These are phyloP conservation scores for Apolygus lucorum DNA, from an alignment of 1,140 invertebrate species.

Conservation along the genomic window DNA sequence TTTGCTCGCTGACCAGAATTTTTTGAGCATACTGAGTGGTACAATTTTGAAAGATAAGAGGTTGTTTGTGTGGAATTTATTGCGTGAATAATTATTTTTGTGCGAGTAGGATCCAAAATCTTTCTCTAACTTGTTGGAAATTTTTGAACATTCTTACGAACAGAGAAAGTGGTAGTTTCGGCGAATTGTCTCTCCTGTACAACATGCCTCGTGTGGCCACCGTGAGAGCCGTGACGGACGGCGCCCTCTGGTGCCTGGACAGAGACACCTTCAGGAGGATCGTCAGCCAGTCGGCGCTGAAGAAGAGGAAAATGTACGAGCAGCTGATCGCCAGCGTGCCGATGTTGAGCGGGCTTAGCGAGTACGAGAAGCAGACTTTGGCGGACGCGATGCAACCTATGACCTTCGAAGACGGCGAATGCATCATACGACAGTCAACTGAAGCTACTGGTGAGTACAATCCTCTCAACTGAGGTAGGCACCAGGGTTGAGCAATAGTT, in stretches of 20 bases:
- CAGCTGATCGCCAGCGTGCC: conserved; percentile 83
- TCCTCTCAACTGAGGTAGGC: no score
- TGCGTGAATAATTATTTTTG: conserved; percentile 53
- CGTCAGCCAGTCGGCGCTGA: conserved; percentile 88
- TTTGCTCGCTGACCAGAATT: no score
- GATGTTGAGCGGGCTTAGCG: conserved; percentile 46
- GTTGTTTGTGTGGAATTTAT: no score
- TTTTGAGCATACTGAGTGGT: no score
- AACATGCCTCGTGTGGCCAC: conserved; percentile 93
- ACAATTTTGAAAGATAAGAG: no score
- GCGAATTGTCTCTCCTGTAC: conserved; percentile 92
- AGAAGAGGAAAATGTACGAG: conserved; percentile 94
- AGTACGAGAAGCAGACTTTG: conserved; percentile 91
- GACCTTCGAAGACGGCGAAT: conserved; percentile 60
- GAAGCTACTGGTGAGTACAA: conserved; percentile 91
- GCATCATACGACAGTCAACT: conserved; percentile 88
- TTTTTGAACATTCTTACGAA: no score
- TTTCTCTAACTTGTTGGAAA: no score
- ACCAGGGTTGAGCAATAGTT: no score
- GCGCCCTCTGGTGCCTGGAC: conserved; percentile 93
- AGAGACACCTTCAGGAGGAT: conserved; percentile 90
- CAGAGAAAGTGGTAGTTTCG: conserved; percentile 83
- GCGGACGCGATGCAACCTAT: conserved; percentile 84
- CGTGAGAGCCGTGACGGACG: conserved; percentile 67
- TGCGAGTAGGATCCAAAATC: conserved; percentile 89